Base-by-base conservation (phyloP, 2,797 vertebrate species). In the Paguma larvata region DNA sequence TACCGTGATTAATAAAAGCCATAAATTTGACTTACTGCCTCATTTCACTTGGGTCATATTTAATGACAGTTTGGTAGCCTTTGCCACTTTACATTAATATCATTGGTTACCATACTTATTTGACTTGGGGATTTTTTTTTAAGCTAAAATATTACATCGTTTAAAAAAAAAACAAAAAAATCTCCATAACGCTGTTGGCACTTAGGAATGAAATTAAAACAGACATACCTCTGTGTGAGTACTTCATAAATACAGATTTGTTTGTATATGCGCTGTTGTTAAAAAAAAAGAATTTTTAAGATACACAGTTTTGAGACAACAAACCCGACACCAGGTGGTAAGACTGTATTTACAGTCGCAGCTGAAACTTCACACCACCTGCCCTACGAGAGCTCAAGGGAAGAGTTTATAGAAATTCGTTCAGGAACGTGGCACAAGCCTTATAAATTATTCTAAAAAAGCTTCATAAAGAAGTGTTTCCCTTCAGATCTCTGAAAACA, bases 371-470 rank as follows among this genome's bases (percentile, higher is more conserved):
- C 38, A 95, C 1, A 90, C 78, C 87, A 75, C 51, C 87, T 97
- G 92, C 73, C 94, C 38, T 82, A 2, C 78, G 34, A 68, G 73
- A 77, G 73, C 97, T 95, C 85, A 78, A 21, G 95, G 95, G 94
- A 96, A 85, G 88, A 92, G n/a, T 97, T 96, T 95, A 63, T n/a
- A 95, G 97, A 93, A 95, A 92, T 70, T 41, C 9, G 0, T 94
- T 95, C 80, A 83, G 7, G 92, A 94, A 77, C 48, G 56, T 83
- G 96, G 38, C 32, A 92, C 13, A 83, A 80, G 46, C 34, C 78
- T 97, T 91, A 95, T 94, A 93, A 95, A 97, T 97, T 97, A 91
- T 93, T 94, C 53, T 91, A 27, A 91, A 94, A 97, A 96, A 78
- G 7, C 85, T 94, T 96, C 90, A 96, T 86, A 89, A 96, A 96